A percentile compares a stretch with the other conserved stretches of the same genome.
Conservation (phyloP, 1,140 invertebrate species). For the Tyrophagus putrescentiae region DNA sequence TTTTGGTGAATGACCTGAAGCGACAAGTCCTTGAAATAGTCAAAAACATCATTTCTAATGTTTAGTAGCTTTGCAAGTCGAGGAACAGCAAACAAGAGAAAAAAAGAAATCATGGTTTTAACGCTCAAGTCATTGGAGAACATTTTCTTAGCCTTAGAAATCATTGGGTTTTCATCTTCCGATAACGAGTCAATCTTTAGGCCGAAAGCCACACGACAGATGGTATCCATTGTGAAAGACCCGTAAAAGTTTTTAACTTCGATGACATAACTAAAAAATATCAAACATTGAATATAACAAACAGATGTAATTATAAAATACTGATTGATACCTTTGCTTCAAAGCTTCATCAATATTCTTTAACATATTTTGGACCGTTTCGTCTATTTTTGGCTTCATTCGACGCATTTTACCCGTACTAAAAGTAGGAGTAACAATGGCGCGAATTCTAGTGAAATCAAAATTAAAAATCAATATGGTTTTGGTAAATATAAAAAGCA, state of each 20-base stretch:
- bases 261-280: too few species aligned
- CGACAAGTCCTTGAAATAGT: background rate
- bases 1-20: background rate
- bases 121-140: background rate
- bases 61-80: background rate
- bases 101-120: background rate
- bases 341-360: background rate
- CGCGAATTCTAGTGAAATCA: too few species aligned
- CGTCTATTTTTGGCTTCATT: background rate
- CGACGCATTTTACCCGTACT: background rate
- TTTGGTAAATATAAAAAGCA: background rate
- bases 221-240: background rate
- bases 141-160: background rate
- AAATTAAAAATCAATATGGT: too few species aligned
- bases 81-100: background rate
- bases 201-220: background rate
- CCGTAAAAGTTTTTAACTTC: background rate
- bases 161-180: background rate
- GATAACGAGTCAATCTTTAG: background rate
- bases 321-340: background rate
- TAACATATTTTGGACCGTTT: background rate
- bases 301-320: too few species aligned
- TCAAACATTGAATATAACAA: too few species aligned
- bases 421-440: background rate
- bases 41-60: background rate